Base-by-base conservation (phyloP, 2,797 vertebrate species). In the Nothura maculosa region DNA sequence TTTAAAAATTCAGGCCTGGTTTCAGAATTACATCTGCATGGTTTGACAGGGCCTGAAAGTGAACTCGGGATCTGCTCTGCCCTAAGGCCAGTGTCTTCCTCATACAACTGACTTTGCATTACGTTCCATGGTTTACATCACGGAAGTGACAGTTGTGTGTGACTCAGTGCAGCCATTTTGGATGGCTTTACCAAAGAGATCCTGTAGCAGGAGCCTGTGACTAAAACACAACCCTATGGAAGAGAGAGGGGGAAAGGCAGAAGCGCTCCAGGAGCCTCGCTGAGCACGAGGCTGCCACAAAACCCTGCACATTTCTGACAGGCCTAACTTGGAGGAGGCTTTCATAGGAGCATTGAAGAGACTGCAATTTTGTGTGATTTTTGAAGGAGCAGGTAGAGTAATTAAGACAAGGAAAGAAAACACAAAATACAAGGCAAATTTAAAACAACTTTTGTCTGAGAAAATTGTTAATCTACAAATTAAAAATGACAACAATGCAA, bases 351-450 rank as follows among this genome's bases (percentile, higher is more conserved):
- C 32, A 85, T 36, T 48, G 62, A 19, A 21, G 60, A 86, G 25
- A 38, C 66, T 83, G 24, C 52, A 95, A 87, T 94, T 87, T 91
- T 73, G 55, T 89, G 52, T 45, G 69, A 94, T 85, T 93, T 86
- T 74, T 50, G 8, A 88, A 67, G 48, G 22, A 92, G 27, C 34
- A 45, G 45, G 25, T 9, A 70, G 32, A 83, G 58, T 58, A 78
- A 73, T 81, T 81, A 92, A 55, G 48, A 79, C 55, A 38, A 6
- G 7, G 28, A 88, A 12, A 63, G 27, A 89, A 92, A 81, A 36
- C n/a, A 58, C 1, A 4, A 70, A 86, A 70, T 58, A 79, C 87
- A 81, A 94, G 48, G 32, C 43, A 85, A 81, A 91, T 77, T 61
- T 67, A 58, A 79, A 89, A 80, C 40, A 90, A 90, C 28, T 90